phyloP scores from a whole-genome alignment of 2,113 vertebrate species.

The Ia io region DNA sequence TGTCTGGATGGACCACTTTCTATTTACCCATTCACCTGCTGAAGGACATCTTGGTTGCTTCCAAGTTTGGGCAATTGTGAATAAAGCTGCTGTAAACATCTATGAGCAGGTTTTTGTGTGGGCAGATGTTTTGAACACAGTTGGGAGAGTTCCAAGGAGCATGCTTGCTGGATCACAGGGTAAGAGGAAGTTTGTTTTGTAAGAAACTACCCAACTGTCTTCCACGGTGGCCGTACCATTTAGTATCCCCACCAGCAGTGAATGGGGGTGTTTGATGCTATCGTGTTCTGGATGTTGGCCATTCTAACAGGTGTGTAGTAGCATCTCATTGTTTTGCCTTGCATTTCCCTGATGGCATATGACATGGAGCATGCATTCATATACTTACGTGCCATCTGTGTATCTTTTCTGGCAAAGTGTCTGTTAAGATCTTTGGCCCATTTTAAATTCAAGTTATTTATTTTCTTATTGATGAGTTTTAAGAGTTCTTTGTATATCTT shows the following conservation, averaged over 20 bases:
- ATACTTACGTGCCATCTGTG: rapidly evolving
- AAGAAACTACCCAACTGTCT: neutral
- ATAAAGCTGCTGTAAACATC: neutral
- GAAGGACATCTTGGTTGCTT: no score
- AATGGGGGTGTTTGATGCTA: rapidly evolving
- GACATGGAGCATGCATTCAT: neutral
- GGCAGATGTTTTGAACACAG: neutral
- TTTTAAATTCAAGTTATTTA: neutral
- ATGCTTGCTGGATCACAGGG: rapidly evolving
- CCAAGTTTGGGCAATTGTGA: neutral
- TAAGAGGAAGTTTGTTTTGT: neutral
- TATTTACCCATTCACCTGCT: neutral
- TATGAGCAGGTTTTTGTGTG: neutral
- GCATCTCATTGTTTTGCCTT: neutral
- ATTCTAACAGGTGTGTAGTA: rapidly evolving
- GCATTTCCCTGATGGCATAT: neutral
- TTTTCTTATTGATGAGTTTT: neutral
- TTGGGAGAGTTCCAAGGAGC: neutral
- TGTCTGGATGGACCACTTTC: neutral
- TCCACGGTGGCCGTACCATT: neutral
- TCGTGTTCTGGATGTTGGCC: neutral
- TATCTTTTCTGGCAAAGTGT: neutral
- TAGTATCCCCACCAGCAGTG: neutral
- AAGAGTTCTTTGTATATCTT: neutral
- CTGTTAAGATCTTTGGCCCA: neutral